These are phyloP conservation scores for Gasteruption jaculator DNA, from an alignment of 2,888 invertebrate species.

Conservation along the genomic window DNA sequence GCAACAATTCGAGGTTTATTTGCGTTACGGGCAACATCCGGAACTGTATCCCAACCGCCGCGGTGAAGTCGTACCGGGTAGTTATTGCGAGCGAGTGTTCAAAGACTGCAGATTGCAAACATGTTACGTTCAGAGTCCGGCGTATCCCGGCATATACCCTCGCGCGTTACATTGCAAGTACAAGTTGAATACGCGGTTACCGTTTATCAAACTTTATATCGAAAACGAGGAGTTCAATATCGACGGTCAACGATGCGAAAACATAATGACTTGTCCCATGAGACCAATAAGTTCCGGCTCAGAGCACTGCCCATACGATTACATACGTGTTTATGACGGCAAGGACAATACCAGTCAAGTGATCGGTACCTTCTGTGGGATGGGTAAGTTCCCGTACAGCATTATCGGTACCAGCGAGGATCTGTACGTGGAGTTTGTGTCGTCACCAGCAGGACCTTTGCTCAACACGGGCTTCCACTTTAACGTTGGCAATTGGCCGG, in stretches of 20 bases:
- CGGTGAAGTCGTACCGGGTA: slow-evolving; percentile 84
- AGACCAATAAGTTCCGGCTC: slow-evolving; percentile 83
- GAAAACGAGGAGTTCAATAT: slow-evolving; percentile 93
- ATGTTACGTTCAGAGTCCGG: slow-evolving; percentile 91
- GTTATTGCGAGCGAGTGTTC: slow-evolving; percentile 84
- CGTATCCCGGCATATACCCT: slow-evolving; percentile 89
- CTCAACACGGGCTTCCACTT: slow-evolving; percentile 92
- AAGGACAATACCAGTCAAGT: slow-evolving; percentile 81
- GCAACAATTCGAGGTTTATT: slow-evolving; percentile 85
- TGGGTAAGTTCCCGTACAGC: slow-evolving; percentile 91
- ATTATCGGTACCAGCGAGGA: slow-evolving; percentile 90
- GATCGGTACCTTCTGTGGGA: slow-evolving; percentile 87
- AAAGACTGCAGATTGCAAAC: slow-evolving; percentile 85
- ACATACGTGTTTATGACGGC: slow-evolving; percentile 85
- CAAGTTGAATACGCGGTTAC: slow-evolving; percentile 80
- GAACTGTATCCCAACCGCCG: slow-evolving; percentile 87
- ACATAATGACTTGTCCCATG: slow-evolving; percentile 93
- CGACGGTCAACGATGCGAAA: slow-evolving; percentile 89
- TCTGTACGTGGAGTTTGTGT: slow-evolving; percentile 83
- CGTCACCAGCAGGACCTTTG: slow-evolving; percentile 83
- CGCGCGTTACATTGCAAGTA: slow-evolving; percentile 88
- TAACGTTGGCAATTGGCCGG: slow-evolving; percentile 92
- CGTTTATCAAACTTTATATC: slow-evolving; percentile 86
- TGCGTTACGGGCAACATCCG: slow-evolving; percentile 90
- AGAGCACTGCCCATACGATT: slow-evolving; percentile 86